Percentiles rank a stretch among this genome's conserved stretches.
Evolutionary conservation across 2,888 invertebrate species (phyloP).

Genomic region (Aquatica leii): DNA sequence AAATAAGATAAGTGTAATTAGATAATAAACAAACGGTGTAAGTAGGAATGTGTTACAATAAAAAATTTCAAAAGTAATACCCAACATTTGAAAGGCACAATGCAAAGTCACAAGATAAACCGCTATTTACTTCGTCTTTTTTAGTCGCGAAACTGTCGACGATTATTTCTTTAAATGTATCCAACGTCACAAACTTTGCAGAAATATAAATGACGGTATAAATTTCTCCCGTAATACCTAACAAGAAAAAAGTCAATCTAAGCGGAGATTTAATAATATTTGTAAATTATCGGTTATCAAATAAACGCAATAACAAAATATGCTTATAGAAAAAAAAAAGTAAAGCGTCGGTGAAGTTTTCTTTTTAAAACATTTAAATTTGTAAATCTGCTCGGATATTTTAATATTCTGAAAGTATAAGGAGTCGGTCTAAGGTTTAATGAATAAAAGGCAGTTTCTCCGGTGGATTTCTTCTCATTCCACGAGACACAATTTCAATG

Average conservation of each 20-base stretch:
- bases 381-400: slow-evolving; percentile 31
- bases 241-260: not conserved
- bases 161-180: slow-evolving; percentile 4
- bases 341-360: slow-evolving; percentile 11
- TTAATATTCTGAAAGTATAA: slow-evolving; percentile 35
- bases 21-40: too few species aligned
- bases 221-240: not conserved
- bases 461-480: slow-evolving; percentile 35
- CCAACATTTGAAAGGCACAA: not conserved
- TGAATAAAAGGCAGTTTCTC: slow-evolving; percentile 33
- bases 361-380: slow-evolving; percentile 20
- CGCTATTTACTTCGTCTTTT: not conserved
- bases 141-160: not conserved
- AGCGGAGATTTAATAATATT: slow-evolving; percentile 10
- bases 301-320: not conserved
- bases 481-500: slow-evolving; percentile 39
- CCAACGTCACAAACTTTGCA: not conserved
- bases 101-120: not conserved
- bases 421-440: slow-evolving; percentile 30
- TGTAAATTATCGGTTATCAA: slow-evolving; percentile 30
- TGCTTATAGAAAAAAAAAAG: slow-evolving; percentile 2
- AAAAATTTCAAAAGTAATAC: too few species aligned
- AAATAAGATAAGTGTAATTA: too few species aligned
- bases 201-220: not conserved
- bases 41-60: too few species aligned